phyloP scores from a whole-genome alignment of 2,113 vertebrate genomes.

The Agapornis roseicollis region DNA sequence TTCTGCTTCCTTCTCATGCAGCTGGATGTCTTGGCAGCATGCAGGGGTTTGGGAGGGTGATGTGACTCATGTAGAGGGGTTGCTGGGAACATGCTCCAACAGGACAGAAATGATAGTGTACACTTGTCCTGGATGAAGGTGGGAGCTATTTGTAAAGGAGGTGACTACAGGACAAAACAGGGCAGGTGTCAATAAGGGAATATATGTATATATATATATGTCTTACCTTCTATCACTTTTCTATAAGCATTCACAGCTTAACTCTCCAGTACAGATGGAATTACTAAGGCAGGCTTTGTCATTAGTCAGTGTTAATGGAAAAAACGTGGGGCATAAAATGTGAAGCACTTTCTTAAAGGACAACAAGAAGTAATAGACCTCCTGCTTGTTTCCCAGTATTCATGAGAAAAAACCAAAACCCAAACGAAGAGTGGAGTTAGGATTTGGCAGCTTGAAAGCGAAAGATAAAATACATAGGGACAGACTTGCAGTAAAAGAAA shows the following conservation, averaged over 20 bases:
- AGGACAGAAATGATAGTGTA: not conserved
- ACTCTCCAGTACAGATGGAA: not conserved
- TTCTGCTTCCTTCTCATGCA: slow-evolving; percentile 7
- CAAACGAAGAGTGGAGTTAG: not conserved
- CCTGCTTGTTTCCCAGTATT: not conserved
- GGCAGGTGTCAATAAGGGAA: not conserved
- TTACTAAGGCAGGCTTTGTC: not conserved
- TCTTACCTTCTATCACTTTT: not conserved
- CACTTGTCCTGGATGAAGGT: not conserved
- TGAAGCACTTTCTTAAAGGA: not conserved
- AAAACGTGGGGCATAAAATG: not conserved
- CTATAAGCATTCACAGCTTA: not conserved
- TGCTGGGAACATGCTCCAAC: slow-evolving; percentile 4
- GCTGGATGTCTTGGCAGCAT: not conserved
- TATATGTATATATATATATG: not conserved
- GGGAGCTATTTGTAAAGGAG: not conserved
- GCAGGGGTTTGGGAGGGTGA: not conserved
- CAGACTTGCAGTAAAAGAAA: not conserved
- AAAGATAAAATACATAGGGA: not conserved
- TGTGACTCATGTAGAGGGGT: not conserved
- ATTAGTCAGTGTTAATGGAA: not conserved
- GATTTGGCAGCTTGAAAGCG: not conserved
- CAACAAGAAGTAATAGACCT: not conserved
- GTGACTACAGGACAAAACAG: not conserved
- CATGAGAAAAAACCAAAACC: not conserved